Base-by-base conservation (phyloP, 2,797 vertebrate species). In the Rallus crepitans region DNA sequence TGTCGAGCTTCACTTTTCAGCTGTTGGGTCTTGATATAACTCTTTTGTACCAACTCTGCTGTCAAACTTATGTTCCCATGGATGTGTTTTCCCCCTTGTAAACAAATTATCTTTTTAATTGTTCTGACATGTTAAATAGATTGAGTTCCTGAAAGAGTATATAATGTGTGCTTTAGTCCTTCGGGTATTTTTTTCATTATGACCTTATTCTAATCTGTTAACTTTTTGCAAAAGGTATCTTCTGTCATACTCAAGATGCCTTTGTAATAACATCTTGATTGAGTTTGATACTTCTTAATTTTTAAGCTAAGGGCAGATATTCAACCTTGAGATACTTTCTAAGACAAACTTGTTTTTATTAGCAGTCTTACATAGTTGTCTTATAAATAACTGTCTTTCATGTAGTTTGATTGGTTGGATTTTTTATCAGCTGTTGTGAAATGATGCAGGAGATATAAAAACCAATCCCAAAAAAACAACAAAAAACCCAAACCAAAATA, bases 341-440 rank as follows among this genome's bases (percentile, higher is more conserved):
- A 56, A 75, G 19, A 23, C 9, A 59, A 27, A 42, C 3, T 14
- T 64, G 28, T n/a, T 31, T 52, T 39, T 15, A 18, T 60, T 52
- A 59, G 4, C 1, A 3, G 3, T 56, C 3, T 64, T 60, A 35
- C 5, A 16, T 42, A 56, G 2, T 35, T 83, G 24, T 80, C 24
- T 69, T 57, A 45, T 65, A 77, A 82, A 14, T 66, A 71, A 60
- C 6, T 1, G 20, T 53, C 39, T 79, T 42, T 70, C 55, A 47
- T 55, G 25, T 5, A 24, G 5, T 2, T 53, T 33, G 7, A 4
- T 64, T 42, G 2, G 2, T 12, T 33, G 14, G 4, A 1, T 8
- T 53, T 48, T 66, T 73, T 33, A 28, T 48, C 19, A 77, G 20
- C 21, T 50, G 15, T 14, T 48, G 4, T 72, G 30, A 81, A 48